A percentile compares a stretch with the other conserved stretches of the same genome.
phyloP scores from a whole-genome alignment of 92 coral and sea anemone genomes.

The Umimayanthus kanabou region DNA sequence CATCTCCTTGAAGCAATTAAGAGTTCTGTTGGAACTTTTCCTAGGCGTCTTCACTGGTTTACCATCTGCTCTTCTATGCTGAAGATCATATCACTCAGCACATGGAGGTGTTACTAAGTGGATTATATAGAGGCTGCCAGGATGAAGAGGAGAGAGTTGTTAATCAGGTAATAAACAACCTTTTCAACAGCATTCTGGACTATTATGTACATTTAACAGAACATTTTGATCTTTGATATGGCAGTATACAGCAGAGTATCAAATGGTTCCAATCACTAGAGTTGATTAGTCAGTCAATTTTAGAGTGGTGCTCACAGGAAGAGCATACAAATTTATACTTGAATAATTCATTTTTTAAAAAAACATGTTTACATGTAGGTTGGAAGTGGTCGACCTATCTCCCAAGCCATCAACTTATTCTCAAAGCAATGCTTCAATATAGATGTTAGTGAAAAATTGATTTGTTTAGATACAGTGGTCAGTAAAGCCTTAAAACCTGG shows the following conservation, averaged over 20 bases:
- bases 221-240: no score
- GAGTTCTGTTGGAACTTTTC: background rate
- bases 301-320: background rate
- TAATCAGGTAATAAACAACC: constrained; percentile 57
- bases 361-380: background rate
- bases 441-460: background rate
- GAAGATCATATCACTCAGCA: constrained; percentile 95
- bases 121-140: constrained; percentile 87
- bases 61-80: constrained; percentile 87
- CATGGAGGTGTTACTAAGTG: constrained; percentile 80
- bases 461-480: background rate
- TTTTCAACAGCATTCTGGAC: no score
- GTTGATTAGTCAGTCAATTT: background rate
- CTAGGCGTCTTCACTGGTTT: constrained; percentile 89
- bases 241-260: no score
- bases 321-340: background rate
- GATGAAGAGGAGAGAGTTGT: constrained; percentile 87
- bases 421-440: background rate
- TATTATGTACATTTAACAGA: background rate
- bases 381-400: background rate
- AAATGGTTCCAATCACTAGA: no score
- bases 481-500: background rate
- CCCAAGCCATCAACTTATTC: background rate
- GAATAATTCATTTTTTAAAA: no score
- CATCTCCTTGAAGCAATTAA: no score